Evolutionary conservation across 1,140 invertebrate species (phyloP).

Genomic region (Nasonia vitripennis): DNA sequence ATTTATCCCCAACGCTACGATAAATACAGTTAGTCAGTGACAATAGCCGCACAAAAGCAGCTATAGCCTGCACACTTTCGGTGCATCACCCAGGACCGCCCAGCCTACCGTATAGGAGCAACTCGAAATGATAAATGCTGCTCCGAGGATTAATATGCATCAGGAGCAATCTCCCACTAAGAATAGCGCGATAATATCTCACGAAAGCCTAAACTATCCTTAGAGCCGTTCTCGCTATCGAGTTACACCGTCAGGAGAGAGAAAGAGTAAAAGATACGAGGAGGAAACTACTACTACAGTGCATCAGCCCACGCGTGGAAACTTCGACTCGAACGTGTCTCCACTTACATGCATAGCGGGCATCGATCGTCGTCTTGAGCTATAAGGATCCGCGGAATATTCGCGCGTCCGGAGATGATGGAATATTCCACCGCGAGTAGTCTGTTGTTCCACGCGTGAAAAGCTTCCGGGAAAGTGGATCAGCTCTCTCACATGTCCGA

Average conservation of each 20-base stretch:
- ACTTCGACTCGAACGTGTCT: not conserved
- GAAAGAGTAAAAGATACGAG: not conserved
- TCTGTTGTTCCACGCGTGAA: not conserved
- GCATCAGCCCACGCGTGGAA: not conserved
- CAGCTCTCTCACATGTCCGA: not conserved
- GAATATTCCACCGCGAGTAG: too few species aligned
- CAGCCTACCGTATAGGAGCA: conserved; percentile 10
- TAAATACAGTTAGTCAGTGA: not conserved
- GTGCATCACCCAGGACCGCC: not conserved
- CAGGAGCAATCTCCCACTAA: conserved; percentile 41
- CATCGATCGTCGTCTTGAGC: not conserved
- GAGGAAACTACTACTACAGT: not conserved
- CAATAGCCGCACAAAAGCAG: not conserved
- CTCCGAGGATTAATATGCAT: conserved; percentile 40
- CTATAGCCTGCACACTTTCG: not conserved
- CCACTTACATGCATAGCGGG: not conserved
- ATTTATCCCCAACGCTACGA: not conserved
- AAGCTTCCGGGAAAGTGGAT: not conserved
- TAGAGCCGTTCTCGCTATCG: not conserved
- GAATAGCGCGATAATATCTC: conserved; percentile 27
- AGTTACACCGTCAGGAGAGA: conserved; percentile 18
- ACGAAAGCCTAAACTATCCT: conserved; percentile 12
- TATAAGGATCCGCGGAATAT: not conserved
- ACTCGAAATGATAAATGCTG: conserved; percentile 38
- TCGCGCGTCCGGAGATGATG: not conserved